Conservation (phyloP, 1,140 invertebrate species). For the Drosophila hydei region DNA sequence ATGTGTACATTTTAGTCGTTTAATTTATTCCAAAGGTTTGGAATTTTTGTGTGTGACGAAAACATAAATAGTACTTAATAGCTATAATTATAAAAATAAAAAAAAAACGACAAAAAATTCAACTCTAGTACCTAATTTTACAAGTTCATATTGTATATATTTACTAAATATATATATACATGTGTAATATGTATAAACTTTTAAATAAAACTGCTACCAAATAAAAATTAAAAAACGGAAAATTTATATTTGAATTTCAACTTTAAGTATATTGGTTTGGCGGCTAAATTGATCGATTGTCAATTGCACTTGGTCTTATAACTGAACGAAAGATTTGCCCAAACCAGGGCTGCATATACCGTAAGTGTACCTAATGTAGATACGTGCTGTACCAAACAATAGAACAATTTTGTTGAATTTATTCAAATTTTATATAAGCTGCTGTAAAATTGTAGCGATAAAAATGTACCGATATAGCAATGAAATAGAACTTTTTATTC, state of each 20-base stretch:
- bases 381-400: too few relatives aligned
- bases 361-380: too few relatives aligned
- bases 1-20: slow-evolving; percentile 78
- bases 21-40: slow-evolving; percentile 78
- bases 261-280: not conserved
- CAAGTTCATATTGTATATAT: slow-evolving; percentile 69
- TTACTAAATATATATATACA: slow-evolving; percentile 53
- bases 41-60: slow-evolving; percentile 66
- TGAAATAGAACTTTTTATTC: too few relatives aligned
- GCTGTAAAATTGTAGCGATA: too few relatives aligned
- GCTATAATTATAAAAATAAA: slow-evolving; percentile 59
- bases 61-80: slow-evolving; percentile 73
- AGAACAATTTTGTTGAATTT: too few relatives aligned
- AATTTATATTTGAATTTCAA: not conserved
- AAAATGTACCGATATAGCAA: too few relatives aligned
- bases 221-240: slow-evolving; percentile 36
- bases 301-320: too few relatives aligned
- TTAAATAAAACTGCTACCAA: slow-evolving; percentile 81
- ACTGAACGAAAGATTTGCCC: not conserved
- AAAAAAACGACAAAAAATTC: slow-evolving; percentile 5
- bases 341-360: too few relatives aligned
- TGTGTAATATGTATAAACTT: slow-evolving; percentile 66
- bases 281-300: too few relatives aligned
- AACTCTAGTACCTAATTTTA: slow-evolving; percentile 76
- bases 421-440: too few relatives aligned